Percentiles rank a stretch among this genome's conserved stretches.
Evolutionary conservation across 2,797 vertebrate genomes (phyloP).

Genomic region (Darevskia nairensis): DNA sequence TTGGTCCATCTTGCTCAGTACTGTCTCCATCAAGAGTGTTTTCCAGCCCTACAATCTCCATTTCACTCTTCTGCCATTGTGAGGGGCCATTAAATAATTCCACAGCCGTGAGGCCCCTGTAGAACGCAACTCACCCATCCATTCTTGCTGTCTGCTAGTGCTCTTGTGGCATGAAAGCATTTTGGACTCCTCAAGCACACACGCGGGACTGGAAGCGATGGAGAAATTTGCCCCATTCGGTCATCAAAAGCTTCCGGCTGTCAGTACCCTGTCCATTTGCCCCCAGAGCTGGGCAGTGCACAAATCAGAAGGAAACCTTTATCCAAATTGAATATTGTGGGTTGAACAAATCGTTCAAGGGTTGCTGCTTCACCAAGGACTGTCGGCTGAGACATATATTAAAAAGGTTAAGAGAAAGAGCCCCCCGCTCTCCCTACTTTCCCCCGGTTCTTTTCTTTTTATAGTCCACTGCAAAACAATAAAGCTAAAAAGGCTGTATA

Average conservation of each 20-base stretch:
- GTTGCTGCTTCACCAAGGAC: conserved; percentile 64
- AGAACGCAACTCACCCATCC: not conserved
- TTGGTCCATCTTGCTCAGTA: no score
- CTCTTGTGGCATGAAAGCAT: conserved; percentile 13
- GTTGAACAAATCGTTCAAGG: conserved; percentile 62
- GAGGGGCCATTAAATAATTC: not conserved
- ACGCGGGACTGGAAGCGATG: not conserved
- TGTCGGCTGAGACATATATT: conserved; percentile 65
- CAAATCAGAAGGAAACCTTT: conserved; percentile 45
- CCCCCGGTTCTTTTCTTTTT: conserved; percentile 72
- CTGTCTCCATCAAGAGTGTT: no score
- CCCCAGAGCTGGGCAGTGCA: conserved; percentile 39
- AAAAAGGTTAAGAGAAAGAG: conserved; percentile 74
- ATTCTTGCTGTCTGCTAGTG: not conserved
- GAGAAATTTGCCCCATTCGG: conserved; percentile 16
- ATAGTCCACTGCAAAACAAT: conserved; percentile 76
- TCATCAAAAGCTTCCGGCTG: conserved; percentile 51
- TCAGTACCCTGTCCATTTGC: conserved; percentile 55
- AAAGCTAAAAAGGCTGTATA: conserved; percentile 71
- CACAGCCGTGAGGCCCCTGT: not conserved
- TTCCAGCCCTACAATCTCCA: not conserved
- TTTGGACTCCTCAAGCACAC: conserved; percentile 4
- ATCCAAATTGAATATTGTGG: conserved; percentile 65
- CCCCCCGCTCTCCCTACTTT: conserved; percentile 53
- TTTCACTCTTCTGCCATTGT: not conserved